Evolutionary conservation across 1,140 invertebrate species (phyloP), one percentile per base, ranked within the genome.

Genomic region (Drosophila sp.): DNA sequence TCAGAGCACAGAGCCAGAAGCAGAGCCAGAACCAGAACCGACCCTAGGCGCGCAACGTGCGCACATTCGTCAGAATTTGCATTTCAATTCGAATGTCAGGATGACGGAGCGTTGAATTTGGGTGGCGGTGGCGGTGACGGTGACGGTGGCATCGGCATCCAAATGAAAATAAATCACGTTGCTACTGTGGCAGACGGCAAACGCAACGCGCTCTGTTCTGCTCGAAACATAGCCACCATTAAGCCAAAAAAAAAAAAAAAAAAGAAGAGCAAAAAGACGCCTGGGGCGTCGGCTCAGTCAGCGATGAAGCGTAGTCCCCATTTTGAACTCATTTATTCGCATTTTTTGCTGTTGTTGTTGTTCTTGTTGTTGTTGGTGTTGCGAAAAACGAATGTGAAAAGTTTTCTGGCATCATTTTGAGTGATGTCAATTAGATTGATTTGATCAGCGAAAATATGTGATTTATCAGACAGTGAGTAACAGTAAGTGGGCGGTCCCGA

Each of bases 361-460:
- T n/a, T n/a, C n/a, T n/a, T n/a, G n/a, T n/a, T n/a, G n/a, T n/a
- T n/a, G n/a, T n/a, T n/a, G n/a, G n/a, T 21, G 1, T 21, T 62
- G 13, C 25, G 29, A 89, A 77, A 77, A 90, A 80, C 76, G 86
- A 90, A 86, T 84, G 79, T 83, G 80, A 71, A 87, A 86, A 90
- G 72, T 90, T 91, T 91, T 90, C 77, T 80, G 86, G 84, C 89
- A 91, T 87, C 90, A 91, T 90, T 91, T 91, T 91, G 90, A 90
- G 84, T 91, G 86, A 91, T 91, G 90, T 91, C 90, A 91, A 91
- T 91, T 91, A 91, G 89, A 91, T 91, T 91, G 90, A 91, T 91
- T 91, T 91, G 90, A 91, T 91, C 89, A 91, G 90, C 84, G 86
- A 91, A 91, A 91, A 91, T 91, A 83, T 91, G 90, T 91, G 90